Conservation (phyloP, 1,140 invertebrate species). For the Zaprionus tsacasi region DNA sequence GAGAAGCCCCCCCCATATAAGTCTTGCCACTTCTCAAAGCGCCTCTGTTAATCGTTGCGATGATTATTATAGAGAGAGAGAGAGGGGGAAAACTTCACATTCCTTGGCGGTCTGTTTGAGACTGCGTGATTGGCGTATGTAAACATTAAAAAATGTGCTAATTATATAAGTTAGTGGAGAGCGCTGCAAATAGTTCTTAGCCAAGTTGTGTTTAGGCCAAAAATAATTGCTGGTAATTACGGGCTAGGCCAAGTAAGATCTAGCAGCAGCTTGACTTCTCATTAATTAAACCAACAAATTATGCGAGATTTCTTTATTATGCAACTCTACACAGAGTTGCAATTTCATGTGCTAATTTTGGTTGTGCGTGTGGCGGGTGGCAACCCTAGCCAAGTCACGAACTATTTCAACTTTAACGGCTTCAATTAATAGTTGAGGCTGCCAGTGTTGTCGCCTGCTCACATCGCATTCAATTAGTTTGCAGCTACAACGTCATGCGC, state of each 20-base stretch:
- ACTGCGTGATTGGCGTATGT: slow-evolving; percentile 56
- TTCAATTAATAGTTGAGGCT: slow-evolving; percentile 56
- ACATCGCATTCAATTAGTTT: slow-evolving; percentile 72
- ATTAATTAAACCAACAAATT: slow-evolving; percentile 56
- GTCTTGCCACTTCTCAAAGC: neutral
- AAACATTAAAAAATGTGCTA: slow-evolving; percentile 71
- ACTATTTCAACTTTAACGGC: slow-evolving; percentile 45
- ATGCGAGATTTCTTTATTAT: slow-evolving; percentile 45
- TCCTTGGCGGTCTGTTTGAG: slow-evolving; percentile 19
- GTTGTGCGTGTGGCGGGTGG: slow-evolving; percentile 52
- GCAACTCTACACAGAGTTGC: slow-evolving; percentile 20
- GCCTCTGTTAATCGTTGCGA: neutral
- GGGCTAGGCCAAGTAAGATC: slow-evolving; percentile 43
- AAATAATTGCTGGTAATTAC: slow-evolving; percentile 69
- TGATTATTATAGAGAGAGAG: neutral
- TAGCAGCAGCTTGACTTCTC: slow-evolving; percentile 17
- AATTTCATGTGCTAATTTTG: slow-evolving; percentile 50
- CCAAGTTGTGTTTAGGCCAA: slow-evolving; percentile 12
- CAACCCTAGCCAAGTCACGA: neutral
- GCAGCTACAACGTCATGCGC: slow-evolving; percentile 64
- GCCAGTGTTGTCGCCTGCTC: slow-evolving; percentile 15
- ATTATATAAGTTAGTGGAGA: slow-evolving; percentile 51
- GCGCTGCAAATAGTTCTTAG: slow-evolving; percentile 41
- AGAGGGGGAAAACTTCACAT: neutral
- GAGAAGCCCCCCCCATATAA: neutral